These are phyloP conservation scores for Athetis lepigone DNA, from an alignment of 2,888 invertebrate species.

Conservation along the genomic window DNA sequence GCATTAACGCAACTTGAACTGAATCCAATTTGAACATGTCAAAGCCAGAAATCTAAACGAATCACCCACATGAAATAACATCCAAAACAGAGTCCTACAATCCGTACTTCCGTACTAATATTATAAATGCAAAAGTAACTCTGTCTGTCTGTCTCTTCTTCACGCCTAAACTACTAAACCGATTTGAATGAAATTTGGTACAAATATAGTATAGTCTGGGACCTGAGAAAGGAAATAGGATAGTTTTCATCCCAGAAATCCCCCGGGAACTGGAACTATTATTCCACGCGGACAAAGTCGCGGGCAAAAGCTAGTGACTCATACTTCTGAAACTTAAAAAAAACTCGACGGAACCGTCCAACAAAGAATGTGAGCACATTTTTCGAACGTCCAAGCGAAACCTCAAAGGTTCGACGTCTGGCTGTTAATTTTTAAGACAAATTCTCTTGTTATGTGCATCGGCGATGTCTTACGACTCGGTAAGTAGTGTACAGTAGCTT, in stretches of 20 bases:
- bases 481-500: slow-evolving; percentile 79
- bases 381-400: slow-evolving; percentile 68
- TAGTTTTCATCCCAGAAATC: too few relatives aligned
- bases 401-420: slow-evolving; percentile 68
- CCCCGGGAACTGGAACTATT: too few relatives aligned
- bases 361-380: slow-evolving; percentile 53
- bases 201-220: too few relatives aligned
- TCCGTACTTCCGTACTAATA: too few relatives aligned
- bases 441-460: slow-evolving; percentile 70
- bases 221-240: too few relatives aligned
- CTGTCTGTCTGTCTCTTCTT: too few relatives aligned
- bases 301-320: too few relatives aligned
- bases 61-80: background rate
- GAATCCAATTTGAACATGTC: background rate
- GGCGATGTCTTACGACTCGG: slow-evolving; percentile 72
- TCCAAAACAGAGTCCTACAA: background rate
- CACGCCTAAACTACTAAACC: too few relatives aligned
- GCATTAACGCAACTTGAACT: too few relatives aligned
- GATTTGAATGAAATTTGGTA: too few relatives aligned
- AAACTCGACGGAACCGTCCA: slow-evolving; percentile 42
- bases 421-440: slow-evolving; percentile 80
- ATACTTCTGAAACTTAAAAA: slow-evolving; percentile 1
- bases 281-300: too few relatives aligned
- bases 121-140: too few relatives aligned
- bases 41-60: background rate